Evolutionary conservation across 2,797 vertebrate genomes (phyloP), one percentile per base, ranked within the genome.

Genomic region (Capromys pilorides): DNA sequence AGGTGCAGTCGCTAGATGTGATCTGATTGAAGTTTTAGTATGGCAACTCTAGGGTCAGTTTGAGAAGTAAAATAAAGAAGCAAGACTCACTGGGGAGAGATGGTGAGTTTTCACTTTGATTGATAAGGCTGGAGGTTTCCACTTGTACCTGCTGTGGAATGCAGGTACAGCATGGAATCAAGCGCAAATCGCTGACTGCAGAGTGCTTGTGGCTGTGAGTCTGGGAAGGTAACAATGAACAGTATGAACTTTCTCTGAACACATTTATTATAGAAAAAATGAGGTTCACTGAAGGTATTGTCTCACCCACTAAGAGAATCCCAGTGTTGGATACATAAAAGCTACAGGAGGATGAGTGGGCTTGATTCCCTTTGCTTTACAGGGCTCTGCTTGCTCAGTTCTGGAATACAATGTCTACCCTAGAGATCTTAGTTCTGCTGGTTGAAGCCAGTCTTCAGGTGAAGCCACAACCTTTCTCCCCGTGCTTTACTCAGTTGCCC

Each of bases 131-230:
- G 41, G 49, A 64, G n/a, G 6, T 14, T n/a, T 64, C 9, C 6
- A 5, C 5, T 7, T 1, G 24, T 64, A 3, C 57, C 11, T 49
- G 33, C 10, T 22, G 59, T 9, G 10, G 59, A 61, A 7, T 26
- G 61, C 59, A 61, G 59, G 22, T 8, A 61, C 24, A 61, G 6
- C 18, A 7, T 61, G 59, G 7, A 19, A 9, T 61, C 7, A 21
- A 61, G 21, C 10, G 36, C 54, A 49, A 10, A 16, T 39, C 31
- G 7, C 67, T 11, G 16, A 14, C 28, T 18, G 19, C 13, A 13
- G 36, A 6, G 26, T 1, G 6, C 33, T 0, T 71, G 54, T 41
- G 33, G 8, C 19, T 49, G 0, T 51, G 12, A 3, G 24, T 24
- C 77, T 62, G 24, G 33, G 16, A 33, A 39, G 2, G 6, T 2